A percentile compares a stretch with the other conserved stretches of the same genome.
Conservation (phyloP, 2,797 vertebrate species). For the Columba guinea region DNA sequence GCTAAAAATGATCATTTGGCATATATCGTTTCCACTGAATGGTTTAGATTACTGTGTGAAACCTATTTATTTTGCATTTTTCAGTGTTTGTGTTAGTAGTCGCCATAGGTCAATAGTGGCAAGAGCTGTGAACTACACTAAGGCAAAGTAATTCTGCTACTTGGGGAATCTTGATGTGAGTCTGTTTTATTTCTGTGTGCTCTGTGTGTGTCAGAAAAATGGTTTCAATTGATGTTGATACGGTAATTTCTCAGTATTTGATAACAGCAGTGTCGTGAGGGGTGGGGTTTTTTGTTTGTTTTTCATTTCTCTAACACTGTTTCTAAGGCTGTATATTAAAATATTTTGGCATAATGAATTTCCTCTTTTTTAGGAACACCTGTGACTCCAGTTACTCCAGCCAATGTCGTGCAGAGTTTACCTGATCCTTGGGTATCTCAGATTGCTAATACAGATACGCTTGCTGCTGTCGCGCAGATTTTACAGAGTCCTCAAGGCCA, state of each 20-base stretch:
- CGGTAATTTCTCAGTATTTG: not conserved
- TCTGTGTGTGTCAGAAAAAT: not conserved
- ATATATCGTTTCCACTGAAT: not conserved
- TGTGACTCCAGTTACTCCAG: slow-evolving; percentile 95
- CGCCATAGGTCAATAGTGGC: not conserved
- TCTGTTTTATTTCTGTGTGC: not conserved
- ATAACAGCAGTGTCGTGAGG: not conserved
- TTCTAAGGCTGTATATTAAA: not conserved
- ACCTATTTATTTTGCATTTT: not conserved
- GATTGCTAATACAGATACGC: slow-evolving; percentile 95
- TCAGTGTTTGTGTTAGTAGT: not conserved
- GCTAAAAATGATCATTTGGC: not conserved
- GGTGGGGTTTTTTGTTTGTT: not conserved
- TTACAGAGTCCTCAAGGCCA: slow-evolving; percentile 98
- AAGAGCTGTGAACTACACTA: not conserved
- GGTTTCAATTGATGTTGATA: not conserved
- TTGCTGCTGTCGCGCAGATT: slow-evolving; percentile 97
- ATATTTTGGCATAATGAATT: not conserved
- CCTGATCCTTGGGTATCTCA: slow-evolving; percentile 97
- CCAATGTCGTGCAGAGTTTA: slow-evolving; percentile 91
- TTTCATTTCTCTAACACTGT: not conserved
- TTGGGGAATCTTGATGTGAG: not conserved
- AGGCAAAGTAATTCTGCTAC: not conserved
- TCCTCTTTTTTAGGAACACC: slow-evolving; percentile 85
- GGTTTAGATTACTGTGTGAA: not conserved